These are phyloP conservation scores for Scaptodrosophila latifasciaeformis DNA, from an alignment of 2,888 invertebrate genomes.

Conservation along the genomic window DNA sequence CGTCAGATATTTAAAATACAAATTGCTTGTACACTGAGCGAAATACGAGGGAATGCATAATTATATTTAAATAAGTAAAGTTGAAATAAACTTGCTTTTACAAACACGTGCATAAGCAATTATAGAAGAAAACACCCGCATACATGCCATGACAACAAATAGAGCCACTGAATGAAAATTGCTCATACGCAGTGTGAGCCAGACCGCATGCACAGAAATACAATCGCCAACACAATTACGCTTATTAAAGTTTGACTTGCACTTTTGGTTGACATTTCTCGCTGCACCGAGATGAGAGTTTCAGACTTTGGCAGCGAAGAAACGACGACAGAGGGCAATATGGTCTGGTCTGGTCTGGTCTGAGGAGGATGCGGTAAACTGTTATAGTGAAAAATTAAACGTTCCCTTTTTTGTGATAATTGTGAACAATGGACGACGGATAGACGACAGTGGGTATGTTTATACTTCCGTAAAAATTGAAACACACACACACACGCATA, in stretches of 20 bases:
- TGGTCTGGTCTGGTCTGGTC: background rate
- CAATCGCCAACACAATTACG: constrained; percentile 33
- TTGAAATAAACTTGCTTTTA: constrained; percentile 41
- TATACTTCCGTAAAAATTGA: constrained; percentile 40
- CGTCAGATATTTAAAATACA: constrained; percentile 16
- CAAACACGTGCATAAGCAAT: constrained; percentile 15
- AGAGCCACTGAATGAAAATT: constrained; percentile 48
- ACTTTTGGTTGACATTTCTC: constrained; percentile 31
- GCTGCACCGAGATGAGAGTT: too few species aligned
- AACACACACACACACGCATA: constrained; percentile 18
- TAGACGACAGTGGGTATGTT: constrained; percentile 29
- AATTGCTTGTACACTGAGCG: constrained; percentile 39
- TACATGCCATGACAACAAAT: constrained; percentile 9
- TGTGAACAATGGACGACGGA: constrained; percentile 55
- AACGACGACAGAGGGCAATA: too few species aligned
- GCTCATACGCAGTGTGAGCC: constrained; percentile 56
- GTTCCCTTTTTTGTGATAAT: constrained; percentile 57
- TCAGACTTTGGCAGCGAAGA: background rate
- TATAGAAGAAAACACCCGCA: constrained; percentile 13
- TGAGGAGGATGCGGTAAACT: background rate
- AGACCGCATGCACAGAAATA: constrained; percentile 14
- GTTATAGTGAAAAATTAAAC: constrained; percentile 50
- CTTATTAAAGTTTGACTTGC: constrained; percentile 60
- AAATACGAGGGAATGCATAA: constrained; percentile 53
- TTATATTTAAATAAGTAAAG: background rate